Evolutionary conservation across 2,888 invertebrate genomes (phyloP).

Genomic region (Ectobius pallidus): DNA sequence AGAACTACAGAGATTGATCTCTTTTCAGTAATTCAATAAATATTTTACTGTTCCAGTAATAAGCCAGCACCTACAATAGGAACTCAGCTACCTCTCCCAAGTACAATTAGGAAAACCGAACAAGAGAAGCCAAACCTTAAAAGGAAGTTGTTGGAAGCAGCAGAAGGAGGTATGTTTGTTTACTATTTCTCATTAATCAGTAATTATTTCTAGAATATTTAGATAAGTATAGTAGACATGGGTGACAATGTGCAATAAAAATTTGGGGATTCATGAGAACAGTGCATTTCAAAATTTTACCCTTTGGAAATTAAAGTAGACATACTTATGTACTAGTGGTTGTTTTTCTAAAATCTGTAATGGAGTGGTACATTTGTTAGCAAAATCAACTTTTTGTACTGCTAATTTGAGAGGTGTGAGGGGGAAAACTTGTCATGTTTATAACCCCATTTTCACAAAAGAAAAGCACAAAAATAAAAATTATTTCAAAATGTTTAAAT

Average conservation of each 20-base stretch:
- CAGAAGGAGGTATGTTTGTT: constrained; percentile 63
- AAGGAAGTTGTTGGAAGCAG: constrained; percentile 73
- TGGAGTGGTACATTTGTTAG: no score
- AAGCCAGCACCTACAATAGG: constrained; percentile 88
- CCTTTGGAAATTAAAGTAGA: background rate
- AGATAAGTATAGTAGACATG: background rate
- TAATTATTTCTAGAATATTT: background rate
- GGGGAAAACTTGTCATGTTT: no score
- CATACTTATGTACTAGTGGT: background rate
- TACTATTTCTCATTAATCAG: background rate
- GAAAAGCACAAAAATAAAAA: no score
- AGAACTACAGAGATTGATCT: no score
- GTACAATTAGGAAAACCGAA: constrained; percentile 59
- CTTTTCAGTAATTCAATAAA: no score
- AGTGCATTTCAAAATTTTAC: background rate
- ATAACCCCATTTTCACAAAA: no score
- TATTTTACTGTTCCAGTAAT: constrained; percentile 61
- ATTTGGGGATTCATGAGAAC: background rate
- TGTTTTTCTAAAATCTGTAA: background rate
- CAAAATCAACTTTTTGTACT: no score
- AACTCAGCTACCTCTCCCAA: constrained; percentile 80
- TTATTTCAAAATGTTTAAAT: no score
- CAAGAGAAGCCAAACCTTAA: constrained; percentile 76
- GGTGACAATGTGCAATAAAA: background rate
- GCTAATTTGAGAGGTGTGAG: no score